phyloP scores from a whole-genome alignment of 2,888 invertebrate genomes.

The Dasypolia templi region DNA sequence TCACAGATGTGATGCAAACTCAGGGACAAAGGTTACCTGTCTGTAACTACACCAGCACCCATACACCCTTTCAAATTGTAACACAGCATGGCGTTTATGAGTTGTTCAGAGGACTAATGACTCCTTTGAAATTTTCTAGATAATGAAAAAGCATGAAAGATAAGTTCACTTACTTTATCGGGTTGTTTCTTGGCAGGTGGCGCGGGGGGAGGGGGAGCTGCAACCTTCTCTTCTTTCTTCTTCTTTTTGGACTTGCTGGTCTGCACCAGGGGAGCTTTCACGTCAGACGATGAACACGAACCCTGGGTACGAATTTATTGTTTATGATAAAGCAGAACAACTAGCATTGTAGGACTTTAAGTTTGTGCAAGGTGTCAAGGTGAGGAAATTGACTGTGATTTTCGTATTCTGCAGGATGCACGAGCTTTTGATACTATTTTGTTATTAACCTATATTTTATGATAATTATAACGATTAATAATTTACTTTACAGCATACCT shows the following conservation, averaged over 20 bases:
- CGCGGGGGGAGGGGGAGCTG: conserved; percentile 75
- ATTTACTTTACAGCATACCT: conserved; percentile 79
- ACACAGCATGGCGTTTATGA: background rate
- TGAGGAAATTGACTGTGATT: no score
- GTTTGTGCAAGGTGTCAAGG: background rate
- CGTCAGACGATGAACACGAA: conserved; percentile 96
- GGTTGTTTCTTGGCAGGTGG: conserved; percentile 81
- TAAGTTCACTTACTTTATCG: conserved; percentile 75
- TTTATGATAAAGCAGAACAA: background rate
- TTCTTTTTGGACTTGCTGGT: conserved; percentile 91
- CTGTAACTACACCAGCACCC: background rate
- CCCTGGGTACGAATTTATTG: conserved; percentile 84
- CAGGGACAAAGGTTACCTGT: background rate
- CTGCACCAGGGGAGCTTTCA: conserved; percentile 93
- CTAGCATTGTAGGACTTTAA: background rate
- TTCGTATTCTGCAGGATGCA: background rate
- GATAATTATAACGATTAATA: conserved; percentile 4
- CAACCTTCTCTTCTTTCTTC: conserved; percentile 84
- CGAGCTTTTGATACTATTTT: background rate
- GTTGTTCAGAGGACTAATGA: background rate
- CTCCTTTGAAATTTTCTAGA: background rate
- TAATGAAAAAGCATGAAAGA: no score
- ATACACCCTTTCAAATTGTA: background rate
- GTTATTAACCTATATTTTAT: no score
- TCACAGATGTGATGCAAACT: background rate